Evolutionary conservation across 1,140 invertebrate species (phyloP), one percentile per base, ranked within the genome.

Genomic region (Brachionus paranguensis): DNA sequence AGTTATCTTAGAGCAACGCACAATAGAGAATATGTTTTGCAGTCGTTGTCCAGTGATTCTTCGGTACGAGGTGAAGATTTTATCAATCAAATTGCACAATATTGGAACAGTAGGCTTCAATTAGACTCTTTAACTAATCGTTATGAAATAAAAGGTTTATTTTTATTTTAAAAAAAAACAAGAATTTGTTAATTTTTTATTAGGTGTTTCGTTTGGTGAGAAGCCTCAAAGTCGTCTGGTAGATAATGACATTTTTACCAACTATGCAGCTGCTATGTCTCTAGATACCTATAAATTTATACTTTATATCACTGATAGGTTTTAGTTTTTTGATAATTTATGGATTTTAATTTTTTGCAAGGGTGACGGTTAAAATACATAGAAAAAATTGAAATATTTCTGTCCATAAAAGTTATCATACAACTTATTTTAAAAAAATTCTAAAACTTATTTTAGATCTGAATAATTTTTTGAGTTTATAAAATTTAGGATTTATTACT

Each of bases 121-220:
- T 64, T 81, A 20, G 64, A 81, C 60, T 29, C 53, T 20, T 11
- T 24, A 43, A 24, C 37, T 12, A 65, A 81, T 64, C 78, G 33
- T 45, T 81, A 64, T 81, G 78, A 81, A 45, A 81, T 81, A 43
- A 81, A 81, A 68, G 78, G 72, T 76, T 17, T 20, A 37, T 33
- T 76, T 53, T 76, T 12, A 45, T 45, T 24, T 12, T 50, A 33
- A 24, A 76, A 12, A 10, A 17, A 47, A 76, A 27, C 3, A 45
- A 50, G 47, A 20, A 45, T 43, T 45, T 45, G n/a, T 2, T 37
- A 17, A 20, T 45, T 43, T 6, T 24, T 74, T 50, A 45, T 20
- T 12, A 76, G 72, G 78, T n/a, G 53, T 81, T 41, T 81, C 78
- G 43, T 81, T 81, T 68, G 78, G 78, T 1, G 78, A 81, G 45